Conservation (phyloP, 1,140 invertebrate species). For the Orchesella cincta region DNA sequence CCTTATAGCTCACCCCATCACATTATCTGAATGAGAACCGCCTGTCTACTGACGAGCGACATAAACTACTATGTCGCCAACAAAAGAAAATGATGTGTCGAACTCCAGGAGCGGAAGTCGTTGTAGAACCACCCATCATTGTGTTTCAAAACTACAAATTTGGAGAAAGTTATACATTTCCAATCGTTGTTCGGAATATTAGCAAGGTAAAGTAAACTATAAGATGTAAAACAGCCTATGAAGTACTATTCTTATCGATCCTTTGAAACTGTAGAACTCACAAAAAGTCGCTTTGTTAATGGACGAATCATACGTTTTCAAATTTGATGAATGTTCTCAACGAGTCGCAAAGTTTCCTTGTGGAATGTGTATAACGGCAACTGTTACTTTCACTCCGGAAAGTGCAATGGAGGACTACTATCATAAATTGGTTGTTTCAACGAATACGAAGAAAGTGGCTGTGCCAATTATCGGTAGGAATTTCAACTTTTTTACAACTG, state of each 20-base stretch:
- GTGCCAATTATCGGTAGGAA: slow-evolving; percentile 41
- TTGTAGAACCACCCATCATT: slow-evolving; percentile 42
- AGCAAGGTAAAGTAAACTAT: slow-evolving; percentile 52
- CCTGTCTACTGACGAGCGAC: slow-evolving; percentile 38
- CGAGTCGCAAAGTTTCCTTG: slow-evolving; percentile 41
- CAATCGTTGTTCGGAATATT: slow-evolving; percentile 56
- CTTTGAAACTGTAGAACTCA: not conserved
- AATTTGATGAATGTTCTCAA: slow-evolving; percentile 27
- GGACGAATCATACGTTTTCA: slow-evolving; percentile 43
- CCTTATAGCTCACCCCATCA: slow-evolving; percentile 33
- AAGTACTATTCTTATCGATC: not conserved
- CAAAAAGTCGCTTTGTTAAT: slow-evolving; percentile 44
- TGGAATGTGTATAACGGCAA: slow-evolving; percentile 40
- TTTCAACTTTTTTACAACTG: not conserved
- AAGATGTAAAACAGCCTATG: not conserved
- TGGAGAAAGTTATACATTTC: slow-evolving; percentile 52
- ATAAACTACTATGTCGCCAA: slow-evolving; percentile 34
- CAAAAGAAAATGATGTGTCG: slow-evolving; percentile 35
- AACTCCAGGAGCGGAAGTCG: slow-evolving; percentile 29
- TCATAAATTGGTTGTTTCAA: slow-evolving; percentile 39
- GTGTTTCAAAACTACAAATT: slow-evolving; percentile 55
- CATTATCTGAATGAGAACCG: slow-evolving; percentile 43
- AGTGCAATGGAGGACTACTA: slow-evolving; percentile 37
- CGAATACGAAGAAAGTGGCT: slow-evolving; percentile 28
- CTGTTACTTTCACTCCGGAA: slow-evolving; percentile 36